Evolutionary conservation across 2,888 invertebrate genomes (phyloP).

Genomic region (Macrosiphum euphorbiae): DNA sequence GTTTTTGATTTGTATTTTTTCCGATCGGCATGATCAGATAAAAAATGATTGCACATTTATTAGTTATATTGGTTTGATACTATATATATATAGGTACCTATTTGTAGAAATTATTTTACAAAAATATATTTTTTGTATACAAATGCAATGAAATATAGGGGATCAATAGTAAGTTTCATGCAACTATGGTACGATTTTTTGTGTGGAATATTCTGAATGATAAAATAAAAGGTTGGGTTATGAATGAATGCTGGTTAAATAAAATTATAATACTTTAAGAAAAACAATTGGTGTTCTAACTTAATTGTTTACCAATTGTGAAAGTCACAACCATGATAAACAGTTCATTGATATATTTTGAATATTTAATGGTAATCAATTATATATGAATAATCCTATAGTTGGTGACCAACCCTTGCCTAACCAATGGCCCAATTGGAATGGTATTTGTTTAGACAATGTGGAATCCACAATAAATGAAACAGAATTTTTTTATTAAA

Average conservation of each 20-base stretch:
- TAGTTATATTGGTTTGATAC: neutral
- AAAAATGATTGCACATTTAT: neutral
- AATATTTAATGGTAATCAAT: no score
- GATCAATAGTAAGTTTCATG: neutral
- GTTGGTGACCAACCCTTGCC: neutral
- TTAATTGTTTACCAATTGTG: neutral
- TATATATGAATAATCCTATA: no score
- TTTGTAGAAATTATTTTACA: neutral
- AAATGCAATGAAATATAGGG: neutral
- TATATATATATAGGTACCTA: no score
- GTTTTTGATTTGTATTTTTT: neutral
- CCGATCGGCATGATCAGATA: accelerated
- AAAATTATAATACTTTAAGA: neutral
- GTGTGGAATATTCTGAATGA: neutral
- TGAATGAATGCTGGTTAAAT: neutral
- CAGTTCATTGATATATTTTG: neutral
- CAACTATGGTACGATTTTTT: neutral
- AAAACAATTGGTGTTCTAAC: neutral
- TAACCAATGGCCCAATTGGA: neutral
- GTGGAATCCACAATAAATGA: neutral
- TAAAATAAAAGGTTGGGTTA: neutral
- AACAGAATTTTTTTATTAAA: neutral
- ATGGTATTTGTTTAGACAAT: neutral
- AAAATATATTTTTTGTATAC: neutral
- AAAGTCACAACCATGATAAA: neutral